These are phyloP conservation scores for Megaustenia siamemsis DNA, from an alignment of 2,888 invertebrate genomes.

Conservation along the genomic window DNA sequence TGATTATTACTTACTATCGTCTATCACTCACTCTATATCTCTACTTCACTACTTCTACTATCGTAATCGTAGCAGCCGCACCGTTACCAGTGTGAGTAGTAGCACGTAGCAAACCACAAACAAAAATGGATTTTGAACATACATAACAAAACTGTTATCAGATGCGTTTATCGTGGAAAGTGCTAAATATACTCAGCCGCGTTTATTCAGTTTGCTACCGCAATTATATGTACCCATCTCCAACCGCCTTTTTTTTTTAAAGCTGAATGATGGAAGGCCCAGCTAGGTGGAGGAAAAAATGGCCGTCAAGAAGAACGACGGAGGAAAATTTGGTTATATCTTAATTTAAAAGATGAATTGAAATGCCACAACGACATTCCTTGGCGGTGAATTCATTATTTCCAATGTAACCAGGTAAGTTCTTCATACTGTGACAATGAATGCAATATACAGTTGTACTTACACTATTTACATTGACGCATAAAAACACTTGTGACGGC, in stretches of 20 bases:
- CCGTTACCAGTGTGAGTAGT: no score
- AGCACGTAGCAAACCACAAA: no score
- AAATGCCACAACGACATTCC: neutral
- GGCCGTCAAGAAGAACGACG: constrained; percentile 47
- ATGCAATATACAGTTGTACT: neutral
- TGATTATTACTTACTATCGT: no score
- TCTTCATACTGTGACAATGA: neutral
- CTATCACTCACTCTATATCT: no score
- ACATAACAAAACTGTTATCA: no score
- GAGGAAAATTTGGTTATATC: neutral
- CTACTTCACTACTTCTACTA: no score
- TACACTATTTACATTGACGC: constrained; percentile 35
- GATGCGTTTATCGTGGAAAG: neutral
- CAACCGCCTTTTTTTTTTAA: neutral
- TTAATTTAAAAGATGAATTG: neutral
- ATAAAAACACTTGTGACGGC: constrained; percentile 34
- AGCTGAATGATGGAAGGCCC: constrained; percentile 47
- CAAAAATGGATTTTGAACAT: no score
- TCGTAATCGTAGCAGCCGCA: no score
- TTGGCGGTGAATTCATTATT: neutral
- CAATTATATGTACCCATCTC: neutral
- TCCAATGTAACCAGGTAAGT: neutral
- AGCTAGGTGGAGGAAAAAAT: constrained; percentile 49
- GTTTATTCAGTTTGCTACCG: neutral
- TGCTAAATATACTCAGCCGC: neutral